Conservation (phyloP, 2,797 vertebrate species). For the Chiroxiphia lanceolata region DNA sequence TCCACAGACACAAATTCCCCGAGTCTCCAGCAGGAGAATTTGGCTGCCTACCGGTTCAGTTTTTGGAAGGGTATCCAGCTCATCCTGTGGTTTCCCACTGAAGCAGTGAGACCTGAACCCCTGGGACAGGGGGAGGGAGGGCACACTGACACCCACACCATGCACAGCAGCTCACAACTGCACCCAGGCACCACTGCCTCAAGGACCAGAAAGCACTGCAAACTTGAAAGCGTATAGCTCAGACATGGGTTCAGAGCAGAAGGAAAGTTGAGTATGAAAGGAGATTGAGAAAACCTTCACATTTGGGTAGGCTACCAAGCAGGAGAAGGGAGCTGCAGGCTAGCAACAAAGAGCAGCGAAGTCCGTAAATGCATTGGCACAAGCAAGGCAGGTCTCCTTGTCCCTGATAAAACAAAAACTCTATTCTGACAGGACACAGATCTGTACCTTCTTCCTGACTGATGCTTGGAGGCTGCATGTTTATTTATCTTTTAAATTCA, state of each 20-base stretch:
- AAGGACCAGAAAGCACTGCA: not conserved
- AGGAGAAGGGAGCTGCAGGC: not conserved
- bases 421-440: rapidly evolving
- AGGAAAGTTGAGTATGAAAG: not conserved
- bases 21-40: not conserved
- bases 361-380: not conserved
- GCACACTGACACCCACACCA: rapidly evolving
- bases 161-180: not conserved
- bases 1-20: not conserved
- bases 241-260: not conserved
- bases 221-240: not conserved
- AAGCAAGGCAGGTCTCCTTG: not conserved
- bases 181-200: rapidly evolving
- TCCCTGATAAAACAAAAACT: not conserved
- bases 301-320: not conserved
- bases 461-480: not conserved
- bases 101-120: rapidly evolving
- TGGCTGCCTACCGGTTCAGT: not conserved
- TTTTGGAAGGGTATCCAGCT: not conserved
- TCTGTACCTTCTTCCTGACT: not conserved
- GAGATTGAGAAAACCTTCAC: not conserved
- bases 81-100: not conserved
- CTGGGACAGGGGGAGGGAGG: rapidly evolving
- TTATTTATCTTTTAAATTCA: slow-evolving; percentile 12
- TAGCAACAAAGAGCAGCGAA: not conserved